Percentiles rank a stretch among this genome's conserved stretches.
These are phyloP conservation scores for Myiotriccus ornatus DNA, from an alignment of 2,797 vertebrate species.

Conservation along the genomic window DNA sequence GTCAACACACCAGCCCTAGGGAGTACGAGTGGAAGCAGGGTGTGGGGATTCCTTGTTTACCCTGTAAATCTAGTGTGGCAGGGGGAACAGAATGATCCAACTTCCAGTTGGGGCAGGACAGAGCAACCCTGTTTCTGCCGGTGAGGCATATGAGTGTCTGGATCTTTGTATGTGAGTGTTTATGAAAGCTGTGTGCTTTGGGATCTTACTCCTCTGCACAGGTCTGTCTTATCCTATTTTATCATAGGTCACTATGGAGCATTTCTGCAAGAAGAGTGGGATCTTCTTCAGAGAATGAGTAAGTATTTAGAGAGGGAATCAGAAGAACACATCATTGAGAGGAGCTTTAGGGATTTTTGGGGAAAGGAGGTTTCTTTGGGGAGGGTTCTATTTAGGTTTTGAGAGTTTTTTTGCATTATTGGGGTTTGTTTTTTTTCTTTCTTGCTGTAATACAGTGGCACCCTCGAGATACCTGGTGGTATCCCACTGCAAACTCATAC, in stretches of 20 bases:
- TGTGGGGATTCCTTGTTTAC: background rate
- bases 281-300: constrained; percentile 93
- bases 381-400: background rate
- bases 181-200: background rate
- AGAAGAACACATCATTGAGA: background rate
- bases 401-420: accelerated
- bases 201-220: background rate
- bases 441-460: background rate
- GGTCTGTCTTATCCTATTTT: background rate
- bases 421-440: background rate
- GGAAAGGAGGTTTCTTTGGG: background rate
- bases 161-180: background rate
- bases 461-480: background rate
- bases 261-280: constrained; percentile 96
- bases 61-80: background rate
- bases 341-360: background rate
- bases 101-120: background rate
- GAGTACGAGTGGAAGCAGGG: background rate
- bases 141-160: background rate
- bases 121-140: background rate
- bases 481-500: background rate
- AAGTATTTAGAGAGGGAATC: constrained; percentile 58
- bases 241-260: constrained; percentile 91
- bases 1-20: background rate
- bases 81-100: background rate